Evolutionary conservation across 2,888 invertebrate species (phyloP), one percentile per base, ranked within the genome.

Genomic region (Molorchus minor): DNA sequence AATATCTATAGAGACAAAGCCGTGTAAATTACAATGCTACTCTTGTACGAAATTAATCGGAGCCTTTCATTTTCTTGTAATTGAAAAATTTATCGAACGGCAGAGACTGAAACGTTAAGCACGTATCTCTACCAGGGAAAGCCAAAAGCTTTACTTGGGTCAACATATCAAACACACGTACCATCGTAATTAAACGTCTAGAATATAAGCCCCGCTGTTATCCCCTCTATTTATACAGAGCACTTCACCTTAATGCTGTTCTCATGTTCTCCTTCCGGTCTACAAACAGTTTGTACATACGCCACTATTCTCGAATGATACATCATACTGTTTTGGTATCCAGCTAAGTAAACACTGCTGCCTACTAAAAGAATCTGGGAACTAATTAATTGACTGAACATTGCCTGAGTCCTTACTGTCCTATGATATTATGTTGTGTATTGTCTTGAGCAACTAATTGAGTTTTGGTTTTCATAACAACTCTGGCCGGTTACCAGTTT

Each of bases 161-260:
- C 61, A 66, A 64, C 61, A 66, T 36, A 55, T 52, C 59, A 57
- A 45, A 58, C 52, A 56, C 61, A 58, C 58, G 47, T 47, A 47
- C 36, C 45, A 52, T 43, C 41, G 55, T 61, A 68, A 68, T 68
- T 65, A 68, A 61, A 61, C 56, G 59, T 60, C 58, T 52, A 51
- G 59, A 65, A 60, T 65, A 61, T 60, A 29, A 33, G 46, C 33
- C 46, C 12, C 13, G 35, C 61, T 45, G 43, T 47, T 61, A 61
- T 58, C 54, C 51, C 51, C 49, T 36, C 41, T 58, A 54, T 58
- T 49, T 58, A 57, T 55, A 45, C 64, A 62, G 62, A 64, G 58
- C 58, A 62, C 60, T 65, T 60, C 43, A 58, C 57, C 61, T 61
- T 68, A 68, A 68, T 68, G 68, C 68, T 47, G 56, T 68, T 68